Evolutionary conservation across 2,888 invertebrate genomes (phyloP).

Genomic region (Drosophila multiciliata): DNA sequence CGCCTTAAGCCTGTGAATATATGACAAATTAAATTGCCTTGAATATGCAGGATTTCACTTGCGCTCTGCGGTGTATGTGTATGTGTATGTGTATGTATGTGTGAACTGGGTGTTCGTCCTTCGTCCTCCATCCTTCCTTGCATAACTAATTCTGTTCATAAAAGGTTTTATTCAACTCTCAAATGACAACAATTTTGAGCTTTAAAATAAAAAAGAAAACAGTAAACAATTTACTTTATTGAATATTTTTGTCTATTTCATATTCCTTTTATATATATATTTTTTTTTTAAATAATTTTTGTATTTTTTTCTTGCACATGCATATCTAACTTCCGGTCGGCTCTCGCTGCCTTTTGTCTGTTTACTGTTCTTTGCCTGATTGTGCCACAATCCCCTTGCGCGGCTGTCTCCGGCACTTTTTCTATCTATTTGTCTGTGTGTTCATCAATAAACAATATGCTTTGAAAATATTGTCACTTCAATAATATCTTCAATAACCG

Average conservation of each 20-base stretch:
- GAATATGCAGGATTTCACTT: neutral
- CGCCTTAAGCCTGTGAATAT: neutral
- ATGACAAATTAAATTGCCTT: neutral
- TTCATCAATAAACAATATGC: constrained; percentile 51
- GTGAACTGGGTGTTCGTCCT: neutral
- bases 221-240: neutral
- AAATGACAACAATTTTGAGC: neutral
- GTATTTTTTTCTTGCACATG: neutral
- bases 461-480: constrained; percentile 43
- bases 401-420: neutral
- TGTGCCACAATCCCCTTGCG: neutral
- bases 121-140: too few species aligned
- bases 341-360: neutral
- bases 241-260: neutral
- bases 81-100: neutral
- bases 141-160: neutral
- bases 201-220: neutral
- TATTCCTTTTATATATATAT: neutral
- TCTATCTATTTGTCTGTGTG: constrained; percentile 8
- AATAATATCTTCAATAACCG: constrained; percentile 57
- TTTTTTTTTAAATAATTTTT: neutral
- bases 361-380: constrained; percentile 4
- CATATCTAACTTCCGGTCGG: constrained; percentile 1
- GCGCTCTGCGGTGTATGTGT: neutral
- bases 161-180: neutral